Percentiles rank a stretch among this genome's conserved stretches.
Conservation (phyloP, 1,140 invertebrate species). For the Acromyrmex charruanus region DNA sequence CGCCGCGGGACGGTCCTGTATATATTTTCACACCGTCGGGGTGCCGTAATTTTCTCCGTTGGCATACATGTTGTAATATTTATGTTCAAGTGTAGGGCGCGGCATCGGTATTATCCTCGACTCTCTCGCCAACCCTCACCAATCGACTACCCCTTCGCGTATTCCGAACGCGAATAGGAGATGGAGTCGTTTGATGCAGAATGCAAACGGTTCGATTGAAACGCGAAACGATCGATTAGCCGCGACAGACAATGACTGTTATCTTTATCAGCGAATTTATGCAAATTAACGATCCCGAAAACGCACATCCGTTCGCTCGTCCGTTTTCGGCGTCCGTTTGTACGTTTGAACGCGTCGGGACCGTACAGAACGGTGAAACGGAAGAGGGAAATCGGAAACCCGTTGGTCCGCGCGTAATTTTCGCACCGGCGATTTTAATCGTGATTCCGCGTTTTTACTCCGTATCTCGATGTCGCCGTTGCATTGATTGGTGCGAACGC, state of each 20-base stretch:
- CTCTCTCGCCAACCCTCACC: background rate
- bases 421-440: conserved; percentile 48
- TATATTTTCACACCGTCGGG: conserved; percentile 70
- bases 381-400: background rate
- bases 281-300: conserved; percentile 60
- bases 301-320: conserved; percentile 11
- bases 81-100: conserved; percentile 51
- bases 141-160: background rate
- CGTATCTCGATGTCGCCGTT: conserved; percentile 2
- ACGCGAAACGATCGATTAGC: conserved; percentile 49
- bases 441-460: conserved; percentile 67
- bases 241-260: conserved; percentile 52
- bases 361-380: background rate
- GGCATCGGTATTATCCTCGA: conserved; percentile 24
- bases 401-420: conserved; percentile 33
- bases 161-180: background rate
- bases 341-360: background rate
- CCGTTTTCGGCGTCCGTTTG: conserved; percentile 11
- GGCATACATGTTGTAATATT: conserved; percentile 68
- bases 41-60: conserved; percentile 71
- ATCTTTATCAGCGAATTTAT: conserved; percentile 73
- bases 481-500: conserved; percentile 53
- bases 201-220: conserved; percentile 44
- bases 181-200: conserved; percentile 48
- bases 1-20: conserved; percentile 61